Evolutionary conservation across 2,888 invertebrate genomes (phyloP).

Genomic region (Drosophila phalerata): DNA sequence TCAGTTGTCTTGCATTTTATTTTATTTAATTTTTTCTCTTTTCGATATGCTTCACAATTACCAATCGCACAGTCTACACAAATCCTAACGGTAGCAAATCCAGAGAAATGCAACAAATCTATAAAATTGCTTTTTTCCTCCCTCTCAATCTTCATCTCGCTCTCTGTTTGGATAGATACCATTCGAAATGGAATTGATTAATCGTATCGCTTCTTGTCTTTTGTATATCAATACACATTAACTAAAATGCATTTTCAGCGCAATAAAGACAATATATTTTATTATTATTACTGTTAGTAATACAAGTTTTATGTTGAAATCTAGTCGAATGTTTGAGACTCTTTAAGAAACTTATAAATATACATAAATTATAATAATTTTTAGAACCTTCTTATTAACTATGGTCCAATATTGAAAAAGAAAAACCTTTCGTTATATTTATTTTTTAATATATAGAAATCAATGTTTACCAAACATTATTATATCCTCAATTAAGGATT

Average conservation of each 20-base stretch:
- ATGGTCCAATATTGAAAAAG: no score
- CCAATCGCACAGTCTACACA: slow-evolving; percentile 6
- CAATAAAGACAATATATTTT: slow-evolving; percentile 45
- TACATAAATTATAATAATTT: no score
- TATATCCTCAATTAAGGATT: no score
- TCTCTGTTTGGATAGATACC: not conserved
- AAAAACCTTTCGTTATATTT: no score
- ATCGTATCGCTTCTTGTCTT: slow-evolving; percentile 30
- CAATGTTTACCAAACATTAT: no score
- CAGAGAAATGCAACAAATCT: slow-evolving; percentile 30
- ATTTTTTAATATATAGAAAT: no score
- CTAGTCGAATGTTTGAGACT: slow-evolving; percentile 5
- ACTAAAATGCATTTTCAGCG: slow-evolving; percentile 46
- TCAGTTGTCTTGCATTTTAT: slow-evolving; percentile 21
- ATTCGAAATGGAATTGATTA: slow-evolving; percentile 47
- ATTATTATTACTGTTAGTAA: slow-evolving; percentile 28
- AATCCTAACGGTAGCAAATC: slow-evolving; percentile 38
- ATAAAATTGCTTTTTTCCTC: not conserved
- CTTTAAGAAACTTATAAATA: not conserved
- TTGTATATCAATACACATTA: slow-evolving; percentile 47
- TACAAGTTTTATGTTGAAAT: not conserved
- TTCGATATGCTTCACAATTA: slow-evolving; percentile 43
- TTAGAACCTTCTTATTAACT: not conserved
- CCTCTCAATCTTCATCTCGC: not conserved
- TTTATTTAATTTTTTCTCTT: slow-evolving; percentile 3